phyloP scores from a whole-genome alignment of 2,113 vertebrate species.

The Cheirogaleus medius region DNA sequence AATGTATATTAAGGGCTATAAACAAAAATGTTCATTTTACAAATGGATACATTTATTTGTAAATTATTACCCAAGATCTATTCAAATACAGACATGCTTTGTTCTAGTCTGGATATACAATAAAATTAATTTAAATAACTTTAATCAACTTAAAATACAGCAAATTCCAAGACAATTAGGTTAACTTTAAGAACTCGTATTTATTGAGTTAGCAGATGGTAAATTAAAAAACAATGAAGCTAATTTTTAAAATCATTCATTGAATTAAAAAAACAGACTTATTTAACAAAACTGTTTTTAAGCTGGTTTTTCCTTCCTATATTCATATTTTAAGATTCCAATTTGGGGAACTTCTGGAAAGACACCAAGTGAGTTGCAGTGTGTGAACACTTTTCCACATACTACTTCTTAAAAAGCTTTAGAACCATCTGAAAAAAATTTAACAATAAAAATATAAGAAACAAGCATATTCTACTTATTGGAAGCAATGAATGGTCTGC shows the following conservation, averaged over 20 bases:
- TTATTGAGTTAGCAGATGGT: constrained; percentile 82
- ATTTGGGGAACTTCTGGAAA: constrained; percentile 69
- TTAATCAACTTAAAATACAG: constrained; percentile 77
- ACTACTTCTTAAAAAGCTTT: constrained; percentile 51
- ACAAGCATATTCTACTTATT: not conserved
- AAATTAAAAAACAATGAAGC: constrained; percentile 82
- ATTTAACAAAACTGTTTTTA: constrained; percentile 77
- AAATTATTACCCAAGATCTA: constrained; percentile 73
- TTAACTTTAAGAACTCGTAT: constrained; percentile 80
- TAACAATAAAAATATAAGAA: constrained; percentile 28
- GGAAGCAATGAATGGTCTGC: not conserved
- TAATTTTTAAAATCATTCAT: constrained; percentile 81
- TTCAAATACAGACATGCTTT: constrained; percentile 61
- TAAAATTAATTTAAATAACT: constrained; percentile 78
- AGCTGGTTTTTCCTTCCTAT: constrained; percentile 68
- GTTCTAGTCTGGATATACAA: constrained; percentile 71
- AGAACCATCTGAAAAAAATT: constrained; percentile 47
- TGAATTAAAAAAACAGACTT: constrained; percentile 74
- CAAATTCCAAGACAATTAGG: constrained; percentile 81
- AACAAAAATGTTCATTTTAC: constrained; percentile 47
- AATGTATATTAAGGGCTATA: constrained; percentile 5
- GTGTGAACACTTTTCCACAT: constrained; percentile 48
- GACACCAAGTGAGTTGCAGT: constrained; percentile 48
- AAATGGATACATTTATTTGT: constrained; percentile 69
- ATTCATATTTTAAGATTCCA: constrained; percentile 75